Conservation (phyloP, 2,888 invertebrate species). For the Galeopsomyia nigrocyanea region DNA sequence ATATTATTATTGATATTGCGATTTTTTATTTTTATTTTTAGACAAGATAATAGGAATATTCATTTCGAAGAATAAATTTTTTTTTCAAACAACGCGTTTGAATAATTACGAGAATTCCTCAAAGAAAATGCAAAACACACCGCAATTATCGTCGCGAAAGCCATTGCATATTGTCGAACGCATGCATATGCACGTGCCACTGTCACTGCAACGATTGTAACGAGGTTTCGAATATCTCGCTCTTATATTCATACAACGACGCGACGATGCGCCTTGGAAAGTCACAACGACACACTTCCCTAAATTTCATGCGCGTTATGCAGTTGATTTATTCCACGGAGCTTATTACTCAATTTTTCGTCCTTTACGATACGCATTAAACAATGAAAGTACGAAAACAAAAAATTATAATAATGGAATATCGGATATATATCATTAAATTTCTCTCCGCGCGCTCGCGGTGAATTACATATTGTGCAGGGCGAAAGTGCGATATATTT, state of each 20-base stretch:
- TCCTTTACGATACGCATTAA: not conserved
- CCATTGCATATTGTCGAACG: no score
- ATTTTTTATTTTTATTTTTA: no score
- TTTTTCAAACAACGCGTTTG: no score
- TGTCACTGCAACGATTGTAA: no score
- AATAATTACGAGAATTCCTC: no score
- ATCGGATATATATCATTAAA: constrained; percentile 16
- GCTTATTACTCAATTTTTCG: constrained; percentile 5
- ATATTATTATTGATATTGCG: no score
- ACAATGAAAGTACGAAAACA: constrained; percentile 9
- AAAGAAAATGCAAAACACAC: no score
- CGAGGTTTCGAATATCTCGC: constrained; percentile 10
- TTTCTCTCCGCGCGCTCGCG: constrained; percentile 17
- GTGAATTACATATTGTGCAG: constrained; percentile 1
- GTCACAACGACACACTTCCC: constrained; percentile 61
- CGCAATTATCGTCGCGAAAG: no score
- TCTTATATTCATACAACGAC: constrained; percentile 5
- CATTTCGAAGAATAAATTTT: no score
- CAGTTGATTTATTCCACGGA: not conserved
- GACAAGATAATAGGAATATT: no score
- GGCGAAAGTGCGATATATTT: constrained; percentile 8
- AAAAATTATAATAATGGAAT: constrained; percentile 1
- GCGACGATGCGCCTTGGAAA: constrained; percentile 25
- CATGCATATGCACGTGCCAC: no score
- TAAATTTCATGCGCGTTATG: constrained; percentile 49